Percentiles rank a stretch among this genome's conserved stretches.
phyloP scores from a whole-genome alignment of 1,140 invertebrate species.

The Drosophila funebris region DNA sequence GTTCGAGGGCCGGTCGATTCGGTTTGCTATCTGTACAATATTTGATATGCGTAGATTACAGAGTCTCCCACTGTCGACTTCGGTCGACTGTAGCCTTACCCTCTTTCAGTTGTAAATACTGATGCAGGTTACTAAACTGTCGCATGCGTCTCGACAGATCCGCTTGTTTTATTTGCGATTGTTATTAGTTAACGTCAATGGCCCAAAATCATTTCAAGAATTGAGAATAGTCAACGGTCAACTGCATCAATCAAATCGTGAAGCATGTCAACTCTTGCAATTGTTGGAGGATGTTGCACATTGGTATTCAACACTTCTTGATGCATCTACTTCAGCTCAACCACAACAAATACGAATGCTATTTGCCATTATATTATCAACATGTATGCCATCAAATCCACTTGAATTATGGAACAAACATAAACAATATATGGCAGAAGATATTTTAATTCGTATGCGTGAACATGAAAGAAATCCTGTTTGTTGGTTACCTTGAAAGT shows the following conservation, averaged over 20 bases:
- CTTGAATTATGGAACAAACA: neutral
- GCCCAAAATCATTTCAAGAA: neutral
- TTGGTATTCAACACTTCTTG: neutral
- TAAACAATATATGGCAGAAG: neutral
- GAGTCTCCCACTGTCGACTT: no score
- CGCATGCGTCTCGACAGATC: no score
- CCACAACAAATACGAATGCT: neutral
- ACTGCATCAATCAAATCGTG: neutral
- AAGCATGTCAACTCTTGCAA: no score
- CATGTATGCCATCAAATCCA: neutral
- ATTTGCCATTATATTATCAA: neutral
- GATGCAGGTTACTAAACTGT: no score
- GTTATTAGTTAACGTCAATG: neutral
- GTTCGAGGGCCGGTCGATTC: no score
- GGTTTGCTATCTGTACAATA: no score
- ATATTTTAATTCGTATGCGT: neutral
- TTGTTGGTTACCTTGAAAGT: neutral
- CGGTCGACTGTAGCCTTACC: no score
- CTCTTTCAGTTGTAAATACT: no score
- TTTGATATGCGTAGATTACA: no score
- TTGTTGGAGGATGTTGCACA: no score
- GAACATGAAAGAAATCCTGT: neutral
- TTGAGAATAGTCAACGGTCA: neutral
- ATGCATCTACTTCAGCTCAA: no score
- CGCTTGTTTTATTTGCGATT: neutral